Base-by-base conservation (phyloP, 2,113 vertebrate genomes). In the Laterallus jamaicensis region DNA sequence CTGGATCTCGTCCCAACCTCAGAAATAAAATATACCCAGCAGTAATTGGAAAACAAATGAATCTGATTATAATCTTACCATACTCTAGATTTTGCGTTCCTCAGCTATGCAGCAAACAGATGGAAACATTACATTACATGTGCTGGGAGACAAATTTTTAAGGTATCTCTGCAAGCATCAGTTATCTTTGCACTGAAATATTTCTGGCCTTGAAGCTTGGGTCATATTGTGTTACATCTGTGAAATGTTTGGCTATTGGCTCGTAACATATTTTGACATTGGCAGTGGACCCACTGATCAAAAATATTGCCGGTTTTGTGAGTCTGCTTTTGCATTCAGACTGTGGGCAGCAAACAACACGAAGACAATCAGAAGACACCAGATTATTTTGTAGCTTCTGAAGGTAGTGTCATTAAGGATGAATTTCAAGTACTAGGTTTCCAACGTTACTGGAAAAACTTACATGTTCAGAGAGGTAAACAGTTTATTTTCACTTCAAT, bases 21-120 rank as follows among this genome's bases (percentile, higher is more conserved):
- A 91, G 76, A 86, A 95, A 81, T 83, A 90, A 96, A 88, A 90
- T 79, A 92, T 39, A 58, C 10, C 15, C 54, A 85, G 39, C 47
- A 86, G 68, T 89, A 95, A 94, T 0, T 87, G 37, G 87, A 94
- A 88, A 93, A 94, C 63, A 93, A 96, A 93, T 76, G 2, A 91
- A 91, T 77, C 35, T 74, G 37, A 91, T 86, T 76, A 71, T 52
- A 92, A 88, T 93, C 94, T 92, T 73, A 52, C 59, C 5, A 29
- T 73, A 62, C 37, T 49, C 20, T 55, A 81, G 40, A 22, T 92
- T 89, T 95, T 82, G n/a, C 59, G 70, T 86, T 96, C 92, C 66
- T 93, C 62, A 69, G 52, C 50, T 95, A 70, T 75, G 79, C 28
- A 32, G 56, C 66, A 92, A 94, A 92, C 44, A 94, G 73, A 95